A percentile compares a stretch with the other conserved stretches of the same genome.
Conservation (phyloP, 2,113 vertebrate genomes). For the Gracilinanus agilis region DNA sequence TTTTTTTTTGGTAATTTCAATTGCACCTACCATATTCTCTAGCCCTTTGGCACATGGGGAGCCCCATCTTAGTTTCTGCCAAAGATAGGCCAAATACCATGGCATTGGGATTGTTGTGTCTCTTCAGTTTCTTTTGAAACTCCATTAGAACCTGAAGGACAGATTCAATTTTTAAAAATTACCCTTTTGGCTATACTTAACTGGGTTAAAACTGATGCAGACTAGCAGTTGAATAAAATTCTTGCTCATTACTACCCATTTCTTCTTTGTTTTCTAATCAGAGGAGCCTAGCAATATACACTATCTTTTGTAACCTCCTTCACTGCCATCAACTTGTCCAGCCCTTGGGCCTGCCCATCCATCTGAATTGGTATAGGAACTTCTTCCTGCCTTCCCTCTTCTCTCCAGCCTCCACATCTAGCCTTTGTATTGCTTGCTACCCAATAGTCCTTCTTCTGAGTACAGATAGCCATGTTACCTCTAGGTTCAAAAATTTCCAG, state of each 20-base stretch:
- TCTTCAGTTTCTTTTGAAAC: constrained; percentile 49
- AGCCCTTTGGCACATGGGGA: constrained; percentile 22
- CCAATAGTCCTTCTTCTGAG: not conserved
- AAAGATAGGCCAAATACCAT: constrained; percentile 19
- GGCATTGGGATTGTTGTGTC: not conserved
- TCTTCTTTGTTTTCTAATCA: not conserved
- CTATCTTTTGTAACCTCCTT: not conserved
- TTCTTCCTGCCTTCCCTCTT: not conserved
- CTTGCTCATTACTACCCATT: not conserved
- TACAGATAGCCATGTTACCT: not conserved
- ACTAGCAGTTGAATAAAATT: not conserved
- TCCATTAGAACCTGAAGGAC: constrained; percentile 9
- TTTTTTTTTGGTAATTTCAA: constrained; percentile 45
- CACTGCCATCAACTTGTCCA: not conserved
- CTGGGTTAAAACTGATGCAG: not conserved
- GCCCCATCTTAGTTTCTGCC: constrained; percentile 26
- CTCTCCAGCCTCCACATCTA: not conserved
- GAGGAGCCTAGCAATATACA: not conserved
- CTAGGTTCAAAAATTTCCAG: not conserved
- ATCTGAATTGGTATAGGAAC: not conserved
- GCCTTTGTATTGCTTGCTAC: not conserved
- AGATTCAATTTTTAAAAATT: constrained; percentile 43
- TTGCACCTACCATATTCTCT: constrained; percentile 28
- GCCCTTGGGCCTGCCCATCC: not conserved
- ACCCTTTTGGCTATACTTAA: not conserved